Base-by-base conservation (phyloP, 2,888 invertebrate species). In the Cactoblastis cactorum region DNA sequence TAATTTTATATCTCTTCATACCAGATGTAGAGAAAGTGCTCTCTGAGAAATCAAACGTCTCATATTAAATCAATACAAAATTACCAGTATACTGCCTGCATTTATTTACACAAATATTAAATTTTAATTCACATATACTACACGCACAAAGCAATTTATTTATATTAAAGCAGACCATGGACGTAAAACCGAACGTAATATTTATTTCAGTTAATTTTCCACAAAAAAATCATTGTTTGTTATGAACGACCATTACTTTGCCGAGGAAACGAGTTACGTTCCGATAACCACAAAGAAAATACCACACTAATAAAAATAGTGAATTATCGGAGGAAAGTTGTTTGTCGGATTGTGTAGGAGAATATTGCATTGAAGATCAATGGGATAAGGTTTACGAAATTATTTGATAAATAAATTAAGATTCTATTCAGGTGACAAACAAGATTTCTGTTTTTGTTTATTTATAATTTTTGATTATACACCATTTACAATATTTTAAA, bases 161-260 rank as follows among this genome's bases (percentile, higher is more conserved):
- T 32, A 32, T 54, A 45, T 51, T 46, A 32, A 32, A 14, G 24
- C 38, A 18, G 38, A 48, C 46, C 34, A 32, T 49, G 43, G 33
- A 53, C 49, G 49, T 43, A 52, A 54, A 57, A 47, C 53, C 52
- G 54, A 54, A 54, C 33, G 53, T 57, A 57, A 71, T 70, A 70
- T 71, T 71, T 71, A 70, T 69, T 67, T 57, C 56, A 71, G 65
- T 72, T 68, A 71, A 58, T 69, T 71, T 65, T 62, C 54, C 67
- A 50, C 57, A 62, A 66, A 71, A 65, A 62, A 70, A 64, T 64
- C 61, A 57, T 65, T 72, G 70, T 72, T 72, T 72, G 70, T 57
- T 50, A 52, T 53, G 55, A 55, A 57, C 65, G 68, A 72, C 69
- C 65, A 68, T 69, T 38, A 49, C 48, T 32, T 49, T 62, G 63